Conservation (phyloP, 2,888 invertebrate genomes). For the Lepetodrilus schrolli region DNA sequence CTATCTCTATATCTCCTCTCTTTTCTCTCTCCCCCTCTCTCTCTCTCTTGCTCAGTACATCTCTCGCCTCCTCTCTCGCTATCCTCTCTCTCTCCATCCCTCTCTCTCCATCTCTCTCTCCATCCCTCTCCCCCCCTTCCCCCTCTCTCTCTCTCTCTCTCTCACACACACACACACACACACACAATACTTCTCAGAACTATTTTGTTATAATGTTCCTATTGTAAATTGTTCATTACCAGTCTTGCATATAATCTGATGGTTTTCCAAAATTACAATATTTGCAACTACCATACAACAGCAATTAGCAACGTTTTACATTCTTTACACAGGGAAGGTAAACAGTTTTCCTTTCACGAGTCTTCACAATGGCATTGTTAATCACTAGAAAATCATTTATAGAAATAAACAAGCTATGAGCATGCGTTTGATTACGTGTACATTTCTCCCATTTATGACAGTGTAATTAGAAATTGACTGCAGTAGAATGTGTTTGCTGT, state of each 20-base stretch:
- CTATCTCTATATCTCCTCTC: background rate
- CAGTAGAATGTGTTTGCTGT: background rate
- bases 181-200: too few species aligned
- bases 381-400: background rate
- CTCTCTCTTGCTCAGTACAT: too few species aligned
- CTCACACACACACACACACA: too few species aligned
- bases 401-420: background rate
- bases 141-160: too few species aligned
- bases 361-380: background rate
- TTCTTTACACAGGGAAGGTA: too few species aligned
- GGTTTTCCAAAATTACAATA: too few species aligned
- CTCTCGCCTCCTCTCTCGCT: background rate
- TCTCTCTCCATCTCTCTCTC: too few species aligned
- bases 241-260: background rate
- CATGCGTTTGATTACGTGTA: constrained; percentile 6
- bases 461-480: background rate
- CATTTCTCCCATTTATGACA: background rate
- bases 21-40: background rate
- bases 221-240: background rate
- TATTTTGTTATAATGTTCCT: background rate
- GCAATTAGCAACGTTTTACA: too few species aligned
- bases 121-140: background rate
- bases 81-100: too few species aligned
- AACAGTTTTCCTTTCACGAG: too few species aligned
- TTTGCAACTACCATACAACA: too few species aligned